Base-by-base conservation (phyloP, 1,140 invertebrate species). In the Polypedilum pembai region DNA sequence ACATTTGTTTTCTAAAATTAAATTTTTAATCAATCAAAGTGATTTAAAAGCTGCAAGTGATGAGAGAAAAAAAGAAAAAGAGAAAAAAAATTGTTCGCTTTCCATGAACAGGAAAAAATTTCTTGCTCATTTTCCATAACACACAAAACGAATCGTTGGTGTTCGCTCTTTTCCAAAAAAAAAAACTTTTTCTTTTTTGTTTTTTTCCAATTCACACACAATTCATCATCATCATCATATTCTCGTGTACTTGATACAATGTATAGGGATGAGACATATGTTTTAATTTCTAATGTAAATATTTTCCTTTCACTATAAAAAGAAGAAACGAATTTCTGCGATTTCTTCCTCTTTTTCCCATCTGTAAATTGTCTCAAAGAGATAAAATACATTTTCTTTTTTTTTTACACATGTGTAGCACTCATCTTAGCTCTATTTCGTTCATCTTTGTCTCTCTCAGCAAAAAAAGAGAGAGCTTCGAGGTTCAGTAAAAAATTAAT, bases 251-350 rank as follows among this genome's bases (percentile, higher is more conserved):
- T 56, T 4, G 8, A 56, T 56, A n/a, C n/a, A 56, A 12, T n/a
- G 45, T 56, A 56, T 56, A 56, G 10, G 45, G n/a, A 69, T 20
- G 65, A 21, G 65, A 69, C 65, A 69, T 69, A 69, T 69, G 65
- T 69, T 69, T 69, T 69, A 69, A 69, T 69, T 69, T 69, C 15
- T 20, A 69, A 69, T 20, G 65, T 69, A 69, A 69, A 69, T 69
- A 69, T 69, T 69, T 69, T 69, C 4, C 17, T 69, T 69, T 20
- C 20, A 69, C 10, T n/a, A 4, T n/a, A 56, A 56, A n/a, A n/a
- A 56, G 45, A 15, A n/a, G 45, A 56, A 56, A 56, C 4, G 24
- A 33, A 5, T 12, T 45, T 45, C 8, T 66, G 7, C 7, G 45
- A 56, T 56, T 56, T 56, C n/a, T 56, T 56, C n/a, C 45, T 56